Evolutionary conservation across 2,797 vertebrate species (phyloP).

Genomic region (Limosa lapponica): DNA sequence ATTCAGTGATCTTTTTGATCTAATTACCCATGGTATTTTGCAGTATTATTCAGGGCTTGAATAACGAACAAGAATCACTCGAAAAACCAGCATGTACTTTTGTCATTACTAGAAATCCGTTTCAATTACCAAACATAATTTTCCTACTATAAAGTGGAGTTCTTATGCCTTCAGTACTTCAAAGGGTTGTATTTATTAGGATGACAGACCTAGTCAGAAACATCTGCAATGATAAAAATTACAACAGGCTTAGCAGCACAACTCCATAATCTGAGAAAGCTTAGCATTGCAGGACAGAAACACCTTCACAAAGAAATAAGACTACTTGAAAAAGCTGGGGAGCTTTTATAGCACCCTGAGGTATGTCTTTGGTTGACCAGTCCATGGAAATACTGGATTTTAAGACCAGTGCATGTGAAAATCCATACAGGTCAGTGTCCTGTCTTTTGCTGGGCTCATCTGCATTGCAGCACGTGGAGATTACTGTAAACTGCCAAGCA

Average conservation of each 20-base stretch:
- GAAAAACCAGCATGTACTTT: neutral
- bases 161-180: neutral
- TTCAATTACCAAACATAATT: neutral
- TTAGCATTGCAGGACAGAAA: neutral
- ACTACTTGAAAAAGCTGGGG: neutral
- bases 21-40: neutral
- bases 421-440: neutral
- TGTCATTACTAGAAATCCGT: slow-evolving; percentile 3
- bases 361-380: neutral
- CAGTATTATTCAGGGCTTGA: neutral
- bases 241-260: neutral
- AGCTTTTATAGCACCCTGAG: neutral
- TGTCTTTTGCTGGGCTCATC: neutral
- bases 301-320: neutral
- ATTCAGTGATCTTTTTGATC: slow-evolving; percentile 2
- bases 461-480: neutral
- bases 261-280: neutral
- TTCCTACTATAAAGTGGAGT: neutral
- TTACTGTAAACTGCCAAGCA: neutral
- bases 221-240: neutral
- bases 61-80: slow-evolving; percentile 9
- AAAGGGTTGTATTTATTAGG: neutral
- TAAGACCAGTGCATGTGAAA: neutral
- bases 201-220: neutral
- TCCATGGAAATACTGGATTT: neutral